Evolutionary conservation across 2,888 invertebrate genomes (phyloP), one percentile per base, ranked within the genome.

Genomic region (Kuschelorhynchus macadamiae): DNA sequence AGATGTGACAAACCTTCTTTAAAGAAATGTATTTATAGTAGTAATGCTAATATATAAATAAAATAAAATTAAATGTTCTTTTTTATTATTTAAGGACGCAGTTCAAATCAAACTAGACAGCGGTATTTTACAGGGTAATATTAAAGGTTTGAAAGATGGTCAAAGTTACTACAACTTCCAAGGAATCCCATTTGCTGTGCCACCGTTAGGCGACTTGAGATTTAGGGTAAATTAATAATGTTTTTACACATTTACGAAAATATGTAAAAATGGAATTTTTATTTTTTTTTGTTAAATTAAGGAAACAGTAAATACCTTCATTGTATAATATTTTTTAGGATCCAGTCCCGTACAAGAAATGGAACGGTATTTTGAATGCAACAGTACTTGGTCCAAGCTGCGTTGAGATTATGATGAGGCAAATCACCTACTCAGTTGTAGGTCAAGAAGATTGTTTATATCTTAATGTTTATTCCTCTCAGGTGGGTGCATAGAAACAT

Each of bases 391-490:
- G 32, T 32, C 33, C 66, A 0, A 53, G 50, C 5, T 71, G 71
- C 60, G 62, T 70, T 2, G 60, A 71, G 64, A 42, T 69, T 9
- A 17, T 11, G 7, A 14, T 61, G 8, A 32, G 44, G 3, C 59
- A 57, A 49, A 33, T 47, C 11, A 62, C 2, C 12, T 62, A 49
- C 25, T 20, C 11, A 16, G 49, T 70, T 14, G 18, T 25, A 25
- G 78, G 77, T 50, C 71, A 74, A 17, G 80, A 80, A 72, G 78
- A 80, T 65, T 80, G 80, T 63, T 60, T 80, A 1, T 79, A 76
- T 63, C 55, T 78, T 32, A 79, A 79, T 61, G 75, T 80, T 11
- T 79, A 75, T 49, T 74, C 75, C 5, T 71, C 74, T 12, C 61
- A 72, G 50, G 77, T 76, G 70, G 62, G 59, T 16, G n/a, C 9